Evolutionary conservation across 1,140 invertebrate genomes (phyloP), one percentile per base, ranked within the genome.

Genomic region (Diprion similis): DNA sequence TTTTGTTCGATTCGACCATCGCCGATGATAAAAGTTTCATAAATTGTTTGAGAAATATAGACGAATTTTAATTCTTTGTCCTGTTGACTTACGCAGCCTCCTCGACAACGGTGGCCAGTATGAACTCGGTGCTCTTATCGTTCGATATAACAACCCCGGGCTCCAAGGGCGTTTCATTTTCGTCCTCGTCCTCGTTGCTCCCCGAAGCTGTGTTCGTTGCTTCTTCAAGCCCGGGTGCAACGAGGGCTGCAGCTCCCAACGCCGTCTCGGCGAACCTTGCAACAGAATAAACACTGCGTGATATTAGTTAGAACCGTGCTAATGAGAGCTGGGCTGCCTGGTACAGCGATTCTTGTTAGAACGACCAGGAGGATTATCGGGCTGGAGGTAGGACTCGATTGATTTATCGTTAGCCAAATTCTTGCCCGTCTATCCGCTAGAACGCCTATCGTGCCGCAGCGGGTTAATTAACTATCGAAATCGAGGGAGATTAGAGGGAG

Each of bases 151-250:
- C 93, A 71, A 87, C 85, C 18, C 85, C 84, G 15, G 86, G 86
- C 80, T 88, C 87, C 46, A 88, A 72, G 3, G 86, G 87, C 18
- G 85, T 88, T 73, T 88, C 92, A 48, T 87, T 89, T 75, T 93
- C 93, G 76, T 96, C 95, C 75, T 96, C 94, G 77, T 96, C 95
- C 79, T 95, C 94, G 76, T 94, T 95, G 76, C 94, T 95, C 11
- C 95, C 95, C n/a, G 95, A 96, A 7, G 94, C 95, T n/a, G 95
- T 96, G 81, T 96, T 96, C 6, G 95, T 97, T 59, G 94, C 93
- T 76, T 92, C 90, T 85, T 96, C 93, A 68, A 90, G 84, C 80
- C 87, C 90, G 71, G 88, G 89, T 78, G 88, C 90, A 79, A 89
- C 92, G 76, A 89, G 88, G 68, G 89, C 89, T 76, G 87, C 84